Evolutionary conservation across 2,888 invertebrate genomes (phyloP), one percentile per base, ranked within the genome.

Genomic region (Drosophila anceps): DNA sequence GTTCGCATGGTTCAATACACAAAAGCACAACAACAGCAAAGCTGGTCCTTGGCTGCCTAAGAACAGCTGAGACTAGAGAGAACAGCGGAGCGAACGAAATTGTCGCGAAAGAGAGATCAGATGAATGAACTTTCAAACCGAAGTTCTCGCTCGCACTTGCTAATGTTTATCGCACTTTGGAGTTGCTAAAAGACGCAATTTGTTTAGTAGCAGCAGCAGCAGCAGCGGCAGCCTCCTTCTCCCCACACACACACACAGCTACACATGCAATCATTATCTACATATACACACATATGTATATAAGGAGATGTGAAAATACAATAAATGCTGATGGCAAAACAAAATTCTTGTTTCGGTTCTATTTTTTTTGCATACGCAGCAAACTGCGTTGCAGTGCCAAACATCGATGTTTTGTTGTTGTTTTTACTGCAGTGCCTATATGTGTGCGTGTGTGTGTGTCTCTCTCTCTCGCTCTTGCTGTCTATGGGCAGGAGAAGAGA

Each of bases 161-260:
- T 48, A 58, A 48, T 79, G 62, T 62, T 73, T 77, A 76, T 67
- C 60, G 77, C 37, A 50, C 54, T 60, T 61, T 46, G 71, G 64
- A 76, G 76, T 78, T 75, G 65, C 61, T 69, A 61, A 75, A 74
- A 74, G 69, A 79, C 77, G 77, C 79, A 79, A 74, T 77, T 75
- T 74, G 63, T 60, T 76, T 62, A 74, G 61, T 51, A 72, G 27
- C 60, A 74, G 54, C 60, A 74, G 31, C 62, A 63, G 27, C 60
- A 74, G 54, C 60, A 74, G 31, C 62, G 60, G 37, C 59, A 62
- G 58, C 24, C 20, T 50, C 41, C 35, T 57, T 51, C 44, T 53
- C 43, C 31, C 15, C 31, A 29, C 27, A 44, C 24, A 24, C n/a
- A 46, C 8, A 35, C 13, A 6, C 13, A 35, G 13, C 20, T 54